Evolutionary conservation across 1,140 invertebrate genomes (phyloP).

Genomic region (Pomacea maculata): DNA sequence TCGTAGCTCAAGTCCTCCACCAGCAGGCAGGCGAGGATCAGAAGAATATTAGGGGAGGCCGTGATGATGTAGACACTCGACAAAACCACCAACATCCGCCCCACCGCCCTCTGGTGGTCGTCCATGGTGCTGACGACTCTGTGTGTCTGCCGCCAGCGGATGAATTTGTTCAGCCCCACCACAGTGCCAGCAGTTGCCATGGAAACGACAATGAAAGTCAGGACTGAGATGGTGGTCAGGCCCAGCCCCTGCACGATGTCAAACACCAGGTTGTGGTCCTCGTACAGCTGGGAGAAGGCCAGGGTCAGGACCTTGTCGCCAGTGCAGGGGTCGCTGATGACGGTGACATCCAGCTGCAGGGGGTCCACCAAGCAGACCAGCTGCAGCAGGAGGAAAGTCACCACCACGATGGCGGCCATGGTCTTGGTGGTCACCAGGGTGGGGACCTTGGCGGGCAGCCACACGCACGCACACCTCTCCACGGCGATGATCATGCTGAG

Average conservation of each 20-base stretch:
- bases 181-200: slow-evolving; percentile 10
- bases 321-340: background rate
- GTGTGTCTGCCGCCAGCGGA: background rate
- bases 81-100: background rate
- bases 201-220: background rate
- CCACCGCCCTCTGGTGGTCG: background rate
- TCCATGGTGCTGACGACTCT: background rate
- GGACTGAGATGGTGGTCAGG: background rate
- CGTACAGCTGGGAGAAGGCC: background rate
- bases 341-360: background rate
- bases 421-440: background rate
- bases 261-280: background rate
- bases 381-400: background rate
- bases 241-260: background rate
- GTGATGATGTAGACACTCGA: background rate
- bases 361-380: background rate
- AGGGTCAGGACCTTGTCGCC: background rate
- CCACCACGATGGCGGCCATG: background rate
- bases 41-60: background rate
- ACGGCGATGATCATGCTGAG: slow-evolving; percentile 7
- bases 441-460: slow-evolving; percentile 4
- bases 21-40: background rate
- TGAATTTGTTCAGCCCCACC: background rate
- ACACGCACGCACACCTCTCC: slow-evolving; percentile 10
- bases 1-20: background rate